Evolutionary conservation across 2,888 invertebrate species (phyloP).

Genomic region (Caenorhabditis parvicauda): DNA sequence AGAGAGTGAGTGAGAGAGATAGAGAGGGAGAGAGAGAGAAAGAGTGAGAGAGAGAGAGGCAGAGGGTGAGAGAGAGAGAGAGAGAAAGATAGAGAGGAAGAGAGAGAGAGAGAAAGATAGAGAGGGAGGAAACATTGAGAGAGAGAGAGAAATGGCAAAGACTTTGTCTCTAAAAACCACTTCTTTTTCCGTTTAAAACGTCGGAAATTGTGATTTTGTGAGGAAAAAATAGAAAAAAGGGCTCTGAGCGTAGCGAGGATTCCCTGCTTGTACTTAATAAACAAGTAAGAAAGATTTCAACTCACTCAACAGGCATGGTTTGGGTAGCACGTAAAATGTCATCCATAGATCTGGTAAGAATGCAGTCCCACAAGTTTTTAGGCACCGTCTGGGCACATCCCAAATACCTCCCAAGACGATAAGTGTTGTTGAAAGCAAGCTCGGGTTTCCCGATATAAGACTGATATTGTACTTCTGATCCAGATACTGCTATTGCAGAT

Average conservation of each 20-base stretch:
- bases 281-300: neutral
- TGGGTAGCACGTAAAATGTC: conserved; percentile 53
- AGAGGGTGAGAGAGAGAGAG: too few relatives aligned
- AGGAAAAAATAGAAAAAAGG: too few relatives aligned
- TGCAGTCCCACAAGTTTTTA: conserved; percentile 56
- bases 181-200: neutral
- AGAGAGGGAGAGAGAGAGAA: too few relatives aligned
- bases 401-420: conserved; percentile 58
- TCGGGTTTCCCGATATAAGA: conserved; percentile 59
- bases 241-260: too few relatives aligned
- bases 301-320: conserved; percentile 44
- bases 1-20: too few relatives aligned
- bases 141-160: too few relatives aligned
- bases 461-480: conserved; percentile 62
- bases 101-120: too few relatives aligned
- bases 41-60: too few relatives aligned
- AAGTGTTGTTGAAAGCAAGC: conserved; percentile 61
- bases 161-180: neutral
- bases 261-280: too few relatives aligned
- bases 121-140: too few relatives aligned
- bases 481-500: conserved; percentile 56
- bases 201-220: too few relatives aligned
- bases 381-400: conserved; percentile 53
- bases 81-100: too few relatives aligned
- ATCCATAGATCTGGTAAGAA: conserved; percentile 52